phyloP scores from a whole-genome alignment of 2,797 vertebrate species.

The Paramormyrops hopkinsi region DNA sequence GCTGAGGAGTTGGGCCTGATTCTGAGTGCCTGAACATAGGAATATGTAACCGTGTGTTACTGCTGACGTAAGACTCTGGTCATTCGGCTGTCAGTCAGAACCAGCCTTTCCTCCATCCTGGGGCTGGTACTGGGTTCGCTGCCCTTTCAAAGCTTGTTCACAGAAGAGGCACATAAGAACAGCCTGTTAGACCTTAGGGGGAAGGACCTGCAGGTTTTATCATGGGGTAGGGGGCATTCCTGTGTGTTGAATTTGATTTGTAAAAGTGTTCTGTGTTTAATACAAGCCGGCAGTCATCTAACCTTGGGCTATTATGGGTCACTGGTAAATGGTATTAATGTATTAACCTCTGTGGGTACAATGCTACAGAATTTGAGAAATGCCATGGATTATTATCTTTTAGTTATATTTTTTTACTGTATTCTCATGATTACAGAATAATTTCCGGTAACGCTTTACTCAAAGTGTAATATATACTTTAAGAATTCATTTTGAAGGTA shows the following conservation, averaged over 20 bases:
- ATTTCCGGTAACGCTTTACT: not conserved
- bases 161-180: not conserved
- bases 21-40: not conserved
- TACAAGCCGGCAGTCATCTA: not conserved
- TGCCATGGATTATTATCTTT: not conserved
- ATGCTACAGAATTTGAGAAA: not conserved
- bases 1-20: not conserved
- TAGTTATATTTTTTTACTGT: not conserved
- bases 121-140: too few species aligned
- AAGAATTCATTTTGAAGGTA: too few species aligned
- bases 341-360: not conserved
- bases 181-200: not conserved
- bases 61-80: not conserved
- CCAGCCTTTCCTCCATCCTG: too few species aligned
- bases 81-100: not conserved
- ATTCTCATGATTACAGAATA: not conserved
- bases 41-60: not conserved
- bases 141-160: too few species aligned
- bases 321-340: not conserved
- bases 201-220: not conserved
- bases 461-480: not conserved
- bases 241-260: not conserved
- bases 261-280: not conserved
- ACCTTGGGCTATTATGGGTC: not conserved
- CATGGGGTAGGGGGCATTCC: not conserved